Evolutionary conservation across 1,140 invertebrate species (phyloP).

Genomic region (Platorchestia sp.): DNA sequence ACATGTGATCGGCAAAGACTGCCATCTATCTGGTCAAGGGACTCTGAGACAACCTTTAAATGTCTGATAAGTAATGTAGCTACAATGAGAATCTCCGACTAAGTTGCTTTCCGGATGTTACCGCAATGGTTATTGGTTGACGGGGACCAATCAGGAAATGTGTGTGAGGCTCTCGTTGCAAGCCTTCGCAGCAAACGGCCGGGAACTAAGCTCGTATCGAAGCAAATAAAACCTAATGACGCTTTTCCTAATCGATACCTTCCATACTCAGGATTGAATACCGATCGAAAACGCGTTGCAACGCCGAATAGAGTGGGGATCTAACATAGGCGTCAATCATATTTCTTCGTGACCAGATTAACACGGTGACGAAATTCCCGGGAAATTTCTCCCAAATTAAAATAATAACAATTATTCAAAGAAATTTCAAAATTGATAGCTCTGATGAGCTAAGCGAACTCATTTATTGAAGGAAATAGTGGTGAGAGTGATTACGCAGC

Average conservation of each 20-base stretch:
- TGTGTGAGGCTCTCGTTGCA: not conserved
- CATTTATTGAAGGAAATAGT: not conserved
- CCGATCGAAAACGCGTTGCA: not conserved
- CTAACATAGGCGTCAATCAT: not conserved
- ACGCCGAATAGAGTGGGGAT: not conserved
- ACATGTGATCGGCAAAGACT: not conserved
- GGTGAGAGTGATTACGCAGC: not conserved
- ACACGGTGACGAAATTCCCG: not conserved
- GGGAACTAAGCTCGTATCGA: conserved; percentile 40
- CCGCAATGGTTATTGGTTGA: conserved; percentile 37
- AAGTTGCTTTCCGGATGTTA: not conserved
- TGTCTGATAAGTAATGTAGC: not conserved
- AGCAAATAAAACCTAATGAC: conserved; percentile 49
- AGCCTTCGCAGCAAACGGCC: not conserved
- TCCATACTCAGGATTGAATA: conserved; percentile 17
- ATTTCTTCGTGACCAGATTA: not conserved
- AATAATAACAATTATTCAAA: not conserved
- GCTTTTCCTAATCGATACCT: conserved; percentile 20
- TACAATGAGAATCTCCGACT: not conserved
- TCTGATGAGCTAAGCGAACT: not conserved
- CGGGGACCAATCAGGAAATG: conserved; percentile 44
- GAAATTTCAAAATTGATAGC: not conserved
- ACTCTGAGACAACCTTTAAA: not conserved
- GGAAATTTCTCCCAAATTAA: not conserved
- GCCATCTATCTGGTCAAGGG: not conserved